Conservation (phyloP, 1,140 invertebrate genomes). For the Sinella curviseta region DNA sequence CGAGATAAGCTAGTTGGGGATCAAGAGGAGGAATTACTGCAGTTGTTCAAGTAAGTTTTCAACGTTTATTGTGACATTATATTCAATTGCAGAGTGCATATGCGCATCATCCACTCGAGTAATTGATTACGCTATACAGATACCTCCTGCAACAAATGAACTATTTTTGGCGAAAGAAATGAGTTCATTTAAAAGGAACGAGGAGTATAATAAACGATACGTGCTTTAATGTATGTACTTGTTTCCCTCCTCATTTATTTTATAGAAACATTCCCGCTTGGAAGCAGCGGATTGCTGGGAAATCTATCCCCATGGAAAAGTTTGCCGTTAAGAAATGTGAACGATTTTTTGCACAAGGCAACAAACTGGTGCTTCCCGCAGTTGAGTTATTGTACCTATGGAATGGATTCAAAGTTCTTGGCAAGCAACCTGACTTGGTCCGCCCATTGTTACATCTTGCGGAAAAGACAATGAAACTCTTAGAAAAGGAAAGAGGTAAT, state of each 20-base stretch:
- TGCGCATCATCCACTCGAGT: too few relatives aligned
- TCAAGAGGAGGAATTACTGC: conserved; percentile 59
- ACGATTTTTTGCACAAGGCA: conserved; percentile 73
- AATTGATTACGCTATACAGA: too few relatives aligned
- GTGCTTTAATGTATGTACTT: neutral
- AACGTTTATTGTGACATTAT: too few relatives aligned
- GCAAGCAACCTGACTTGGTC: conserved; percentile 67
- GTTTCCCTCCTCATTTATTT: conserved; percentile 49
- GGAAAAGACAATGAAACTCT: conserved; percentile 58
- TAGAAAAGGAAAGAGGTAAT: conserved; percentile 51
- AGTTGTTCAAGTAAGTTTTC: conserved; percentile 62
- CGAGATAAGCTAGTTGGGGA: conserved; percentile 60
- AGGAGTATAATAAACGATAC: too few relatives aligned
- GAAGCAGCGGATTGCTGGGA: conserved; percentile 90
- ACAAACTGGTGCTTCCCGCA: conserved; percentile 74
- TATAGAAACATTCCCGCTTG: conserved; percentile 73
- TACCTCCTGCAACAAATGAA: too few relatives aligned
- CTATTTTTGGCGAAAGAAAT: too few relatives aligned
- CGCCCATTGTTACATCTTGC: conserved; percentile 72
- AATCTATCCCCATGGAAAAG: conserved; percentile 95
- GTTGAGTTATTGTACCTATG: conserved; percentile 89
- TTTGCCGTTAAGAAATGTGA: conserved; percentile 83
- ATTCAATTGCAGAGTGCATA: too few relatives aligned
- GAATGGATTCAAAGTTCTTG: conserved; percentile 87
- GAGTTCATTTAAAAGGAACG: too few relatives aligned